These are phyloP conservation scores for Diadophis punctatus DNA, from an alignment of 2,113 vertebrate genomes.

Conservation along the genomic window DNA sequence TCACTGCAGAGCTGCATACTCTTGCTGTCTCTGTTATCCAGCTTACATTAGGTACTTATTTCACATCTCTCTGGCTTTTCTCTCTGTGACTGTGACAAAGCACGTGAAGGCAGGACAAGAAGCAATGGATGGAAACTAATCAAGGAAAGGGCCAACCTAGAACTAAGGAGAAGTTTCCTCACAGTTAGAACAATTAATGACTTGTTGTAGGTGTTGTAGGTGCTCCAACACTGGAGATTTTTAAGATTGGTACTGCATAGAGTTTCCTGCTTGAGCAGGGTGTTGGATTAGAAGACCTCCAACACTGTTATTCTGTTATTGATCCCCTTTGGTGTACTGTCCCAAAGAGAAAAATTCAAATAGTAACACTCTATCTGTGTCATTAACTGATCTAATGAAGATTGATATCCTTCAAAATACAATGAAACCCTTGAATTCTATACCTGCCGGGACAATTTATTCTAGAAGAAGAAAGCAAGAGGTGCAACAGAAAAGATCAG, in stretches of 20 bases:
- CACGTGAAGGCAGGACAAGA: not conserved
- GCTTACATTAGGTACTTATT: not conserved
- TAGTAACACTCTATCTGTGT: not conserved
- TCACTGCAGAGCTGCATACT: not conserved
- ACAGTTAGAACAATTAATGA: not conserved
- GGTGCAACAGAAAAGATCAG: not conserved
- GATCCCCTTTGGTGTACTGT: not conserved
- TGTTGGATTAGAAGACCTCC: not conserved
- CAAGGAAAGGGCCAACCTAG: not conserved
- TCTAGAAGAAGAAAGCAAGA: not conserved
- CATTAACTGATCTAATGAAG: not conserved
- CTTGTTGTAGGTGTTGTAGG: not conserved
- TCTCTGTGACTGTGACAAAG: not conserved
- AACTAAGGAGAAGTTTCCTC: not conserved
- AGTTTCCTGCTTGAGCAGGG: not conserved
- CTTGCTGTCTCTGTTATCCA: not conserved
- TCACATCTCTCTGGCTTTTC: not conserved
- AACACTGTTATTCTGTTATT: not conserved
- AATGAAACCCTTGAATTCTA: not conserved
- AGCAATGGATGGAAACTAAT: not conserved
- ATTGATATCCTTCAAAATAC: not conserved
- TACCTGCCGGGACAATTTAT: not conserved
- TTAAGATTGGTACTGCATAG: not conserved
- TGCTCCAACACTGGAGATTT: not conserved
- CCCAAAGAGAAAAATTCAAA: not conserved